phyloP scores from a whole-genome alignment of 2,888 invertebrate genomes.

The Adineta ricciae region DNA sequence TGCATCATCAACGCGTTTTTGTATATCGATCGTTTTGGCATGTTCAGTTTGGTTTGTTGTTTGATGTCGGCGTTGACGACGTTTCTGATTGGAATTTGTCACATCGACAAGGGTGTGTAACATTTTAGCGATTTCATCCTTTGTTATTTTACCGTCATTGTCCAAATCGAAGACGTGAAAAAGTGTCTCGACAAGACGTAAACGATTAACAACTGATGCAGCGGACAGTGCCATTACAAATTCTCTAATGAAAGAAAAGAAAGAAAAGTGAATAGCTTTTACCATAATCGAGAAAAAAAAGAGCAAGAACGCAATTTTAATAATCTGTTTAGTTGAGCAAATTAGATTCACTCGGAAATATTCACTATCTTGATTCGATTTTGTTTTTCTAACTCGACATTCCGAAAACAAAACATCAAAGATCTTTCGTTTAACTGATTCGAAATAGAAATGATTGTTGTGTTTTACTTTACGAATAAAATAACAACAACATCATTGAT shows the following conservation, averaged over 20 bases:
- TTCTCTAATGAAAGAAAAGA: not conserved
- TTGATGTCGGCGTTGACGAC: not conserved
- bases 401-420: too few species aligned
- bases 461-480: too few species aligned
- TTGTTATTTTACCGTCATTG: slow-evolving; percentile 4
- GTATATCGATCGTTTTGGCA: not conserved
- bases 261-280: too few species aligned
- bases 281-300: too few species aligned
- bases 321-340: not conserved
- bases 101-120: not conserved
- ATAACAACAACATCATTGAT: too few species aligned
- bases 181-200: not conserved
- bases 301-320: not conserved
- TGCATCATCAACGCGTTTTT: slow-evolving; percentile 4
- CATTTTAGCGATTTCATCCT: slow-evolving; percentile 15
- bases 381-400: too few species aligned
- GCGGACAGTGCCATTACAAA: slow-evolving; percentile 7
- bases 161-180: slow-evolving; percentile 16
- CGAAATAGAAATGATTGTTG: too few species aligned
- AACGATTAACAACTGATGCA: not conserved
- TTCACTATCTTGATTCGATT: not conserved
- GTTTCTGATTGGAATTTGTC: not conserved
- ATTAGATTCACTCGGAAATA: not conserved
- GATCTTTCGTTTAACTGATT: too few species aligned
- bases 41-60: not conserved